Evolutionary conservation across 2,888 invertebrate species (phyloP).

Genomic region (Andrena marginata): DNA sequence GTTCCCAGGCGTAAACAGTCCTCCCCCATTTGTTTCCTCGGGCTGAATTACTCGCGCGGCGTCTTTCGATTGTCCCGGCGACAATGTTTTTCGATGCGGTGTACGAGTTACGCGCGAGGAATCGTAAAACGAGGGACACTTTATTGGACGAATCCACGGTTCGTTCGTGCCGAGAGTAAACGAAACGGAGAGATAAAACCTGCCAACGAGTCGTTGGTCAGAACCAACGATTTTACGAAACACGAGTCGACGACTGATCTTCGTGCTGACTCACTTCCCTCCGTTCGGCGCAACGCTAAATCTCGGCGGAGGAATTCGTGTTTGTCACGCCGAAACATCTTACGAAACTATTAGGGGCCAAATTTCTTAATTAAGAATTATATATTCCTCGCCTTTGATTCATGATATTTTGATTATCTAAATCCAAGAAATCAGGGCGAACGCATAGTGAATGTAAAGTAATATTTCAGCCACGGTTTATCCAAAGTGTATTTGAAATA

Average conservation of each 20-base stretch:
- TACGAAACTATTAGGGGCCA: neutral
- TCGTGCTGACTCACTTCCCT: slow-evolving; percentile 46
- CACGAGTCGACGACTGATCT: slow-evolving; percentile 41
- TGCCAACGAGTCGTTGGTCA: slow-evolving; percentile 53
- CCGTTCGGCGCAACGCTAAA: slow-evolving; percentile 12
- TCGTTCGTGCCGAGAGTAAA: slow-evolving; percentile 16
- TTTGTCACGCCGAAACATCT: slow-evolving; percentile 17
- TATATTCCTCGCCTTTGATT: too few species aligned
- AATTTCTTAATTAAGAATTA: neutral
- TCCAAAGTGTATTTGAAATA: too few species aligned
- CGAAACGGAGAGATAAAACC: slow-evolving; percentile 40
- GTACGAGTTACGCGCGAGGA: slow-evolving; percentile 36
- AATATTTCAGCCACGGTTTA: too few species aligned
- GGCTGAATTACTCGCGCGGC: neutral
- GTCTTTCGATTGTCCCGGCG: slow-evolving; percentile 30
- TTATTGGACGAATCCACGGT: slow-evolving; percentile 47
- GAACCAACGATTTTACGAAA: slow-evolving; percentile 49
- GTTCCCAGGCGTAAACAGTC: neutral
- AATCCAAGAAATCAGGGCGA: too few species aligned
- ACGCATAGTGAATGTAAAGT: too few species aligned
- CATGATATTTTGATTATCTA: too few species aligned
- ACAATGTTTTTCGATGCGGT: slow-evolving; percentile 2
- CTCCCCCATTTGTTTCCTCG: slow-evolving; percentile 32
- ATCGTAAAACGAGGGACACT: slow-evolving; percentile 47
- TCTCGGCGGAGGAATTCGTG: neutral